These are phyloP conservation scores for Netelia fuscicornis DNA, from an alignment of 2,888 invertebrate genomes.

Conservation along the genomic window DNA sequence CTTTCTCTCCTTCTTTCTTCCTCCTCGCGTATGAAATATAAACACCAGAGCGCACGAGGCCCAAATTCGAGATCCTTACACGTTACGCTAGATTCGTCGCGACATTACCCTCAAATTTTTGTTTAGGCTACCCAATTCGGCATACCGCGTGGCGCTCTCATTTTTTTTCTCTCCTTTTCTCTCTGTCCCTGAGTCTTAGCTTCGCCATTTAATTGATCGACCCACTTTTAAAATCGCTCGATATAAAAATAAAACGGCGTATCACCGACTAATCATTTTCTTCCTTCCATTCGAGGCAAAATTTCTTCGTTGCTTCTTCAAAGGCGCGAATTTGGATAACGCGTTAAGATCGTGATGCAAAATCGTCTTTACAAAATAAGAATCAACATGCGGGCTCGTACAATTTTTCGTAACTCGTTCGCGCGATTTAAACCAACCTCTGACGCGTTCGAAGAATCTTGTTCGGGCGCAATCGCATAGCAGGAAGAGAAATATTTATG, in stretches of 20 bases:
- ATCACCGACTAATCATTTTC: neutral
- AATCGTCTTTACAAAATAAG: neutral
- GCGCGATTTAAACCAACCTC: neutral
- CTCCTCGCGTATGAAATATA: conserved; percentile 36
- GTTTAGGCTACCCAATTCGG: conserved; percentile 62
- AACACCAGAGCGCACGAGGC: conserved; percentile 22
- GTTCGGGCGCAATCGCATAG: neutral
- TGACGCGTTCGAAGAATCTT: neutral
- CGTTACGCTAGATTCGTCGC: conserved; percentile 33
- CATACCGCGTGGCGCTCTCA: conserved; percentile 5
- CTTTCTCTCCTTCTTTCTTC: conserved; percentile 8
- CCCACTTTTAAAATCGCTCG: neutral
- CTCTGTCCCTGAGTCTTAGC: neutral
- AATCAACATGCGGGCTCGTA: neutral
- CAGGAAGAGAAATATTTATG: neutral
- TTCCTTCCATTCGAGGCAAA: neutral
- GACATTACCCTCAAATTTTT: conserved; percentile 48
- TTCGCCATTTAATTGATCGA: neutral
- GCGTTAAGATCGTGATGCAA: neutral
- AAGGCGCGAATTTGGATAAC: neutral
- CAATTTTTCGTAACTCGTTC: neutral
- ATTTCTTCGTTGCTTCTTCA: neutral
- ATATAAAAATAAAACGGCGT: neutral
- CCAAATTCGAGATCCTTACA: conserved; percentile 50
- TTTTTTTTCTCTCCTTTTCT: neutral